A percentile compares a stretch with the other conserved stretches of the same genome.
Conservation (phyloP, 2,888 invertebrate species). For the Celastrina argiolus region DNA sequence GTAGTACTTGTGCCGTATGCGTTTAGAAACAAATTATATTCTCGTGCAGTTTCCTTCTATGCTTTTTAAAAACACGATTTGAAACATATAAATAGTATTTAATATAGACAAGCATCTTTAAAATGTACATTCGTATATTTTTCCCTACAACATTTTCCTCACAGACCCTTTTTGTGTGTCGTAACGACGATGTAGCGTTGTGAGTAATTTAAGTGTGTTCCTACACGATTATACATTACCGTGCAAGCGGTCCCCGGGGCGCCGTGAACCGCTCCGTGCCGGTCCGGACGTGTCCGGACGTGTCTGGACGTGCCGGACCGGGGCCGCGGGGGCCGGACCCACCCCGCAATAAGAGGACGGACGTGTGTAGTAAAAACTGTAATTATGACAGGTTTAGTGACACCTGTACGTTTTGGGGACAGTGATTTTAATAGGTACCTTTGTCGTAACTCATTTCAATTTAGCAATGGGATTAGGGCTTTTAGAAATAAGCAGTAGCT, state of each 20-base stretch:
- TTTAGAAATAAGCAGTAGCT: too few species aligned
- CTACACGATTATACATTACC: neutral
- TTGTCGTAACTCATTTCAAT: neutral
- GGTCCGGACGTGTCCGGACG: neutral
- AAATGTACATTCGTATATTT: too few species aligned
- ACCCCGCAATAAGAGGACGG: neutral
- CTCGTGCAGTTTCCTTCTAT: too few species aligned
- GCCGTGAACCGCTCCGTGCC: neutral
- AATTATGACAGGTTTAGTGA: neutral
- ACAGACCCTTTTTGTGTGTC: neutral
- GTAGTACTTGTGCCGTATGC: neutral
- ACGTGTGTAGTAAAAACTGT: neutral
- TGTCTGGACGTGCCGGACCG: neutral
- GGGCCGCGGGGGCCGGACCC: neutral
- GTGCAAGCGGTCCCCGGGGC: neutral
- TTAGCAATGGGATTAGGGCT: too few species aligned
- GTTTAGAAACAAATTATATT: neutral
- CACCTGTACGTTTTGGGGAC: neutral
- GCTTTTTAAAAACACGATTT: too few species aligned
- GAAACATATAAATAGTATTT: too few species aligned
- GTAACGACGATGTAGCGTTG: neutral
- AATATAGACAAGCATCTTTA: too few species aligned
- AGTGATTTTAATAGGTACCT: neutral
- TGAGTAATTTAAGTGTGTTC: slow-evolving; percentile 1
- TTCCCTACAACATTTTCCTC: neutral